A percentile compares a stretch with the other conserved stretches of the same genome.
Evolutionary conservation across 2,888 invertebrate species (phyloP).

Genomic region (Eupeodes luniger): DNA sequence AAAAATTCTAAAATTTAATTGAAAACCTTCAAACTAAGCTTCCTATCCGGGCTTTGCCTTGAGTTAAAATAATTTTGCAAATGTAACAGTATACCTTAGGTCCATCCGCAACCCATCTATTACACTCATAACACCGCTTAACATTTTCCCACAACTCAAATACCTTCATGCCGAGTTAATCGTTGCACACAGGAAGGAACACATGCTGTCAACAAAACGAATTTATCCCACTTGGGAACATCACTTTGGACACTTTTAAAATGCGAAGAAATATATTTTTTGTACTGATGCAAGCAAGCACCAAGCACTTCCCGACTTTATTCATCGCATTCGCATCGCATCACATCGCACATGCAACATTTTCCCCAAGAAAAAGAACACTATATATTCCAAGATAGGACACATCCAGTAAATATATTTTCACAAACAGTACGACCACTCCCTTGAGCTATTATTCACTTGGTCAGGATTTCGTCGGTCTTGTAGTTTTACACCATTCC

Average conservation of each 20-base stretch:
- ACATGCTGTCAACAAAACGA: conserved; percentile 42
- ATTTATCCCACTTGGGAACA: conserved; percentile 50
- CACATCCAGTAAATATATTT: conserved; percentile 27
- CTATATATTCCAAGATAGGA: conserved; percentile 5
- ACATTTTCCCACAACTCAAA: conserved; percentile 16
- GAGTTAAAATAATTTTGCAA: no score
- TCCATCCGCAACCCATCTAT: no score
- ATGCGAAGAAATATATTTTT: conserved; percentile 5
- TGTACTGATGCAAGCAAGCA: conserved; percentile 3
- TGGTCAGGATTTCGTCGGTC: conserved; percentile 52
- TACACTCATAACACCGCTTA: background rate
- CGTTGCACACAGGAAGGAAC: conserved; percentile 30
- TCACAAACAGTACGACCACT: conserved; percentile 39
- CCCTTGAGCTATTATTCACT: conserved; percentile 65
- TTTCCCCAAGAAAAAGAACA: conserved; percentile 10
- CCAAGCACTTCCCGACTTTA: conserved; percentile 16
- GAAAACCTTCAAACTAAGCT: no score
- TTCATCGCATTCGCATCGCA: background rate
- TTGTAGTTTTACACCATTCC: conserved; percentile 21
- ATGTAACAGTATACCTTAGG: no score
- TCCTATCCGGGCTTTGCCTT: no score
- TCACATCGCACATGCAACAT: conserved; percentile 9
- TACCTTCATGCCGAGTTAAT: background rate
- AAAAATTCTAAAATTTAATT: no score
- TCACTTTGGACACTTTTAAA: conserved; percentile 43